phyloP scores from a whole-genome alignment of 2,797 vertebrate genomes.

The Amblyraja radiata region DNA sequence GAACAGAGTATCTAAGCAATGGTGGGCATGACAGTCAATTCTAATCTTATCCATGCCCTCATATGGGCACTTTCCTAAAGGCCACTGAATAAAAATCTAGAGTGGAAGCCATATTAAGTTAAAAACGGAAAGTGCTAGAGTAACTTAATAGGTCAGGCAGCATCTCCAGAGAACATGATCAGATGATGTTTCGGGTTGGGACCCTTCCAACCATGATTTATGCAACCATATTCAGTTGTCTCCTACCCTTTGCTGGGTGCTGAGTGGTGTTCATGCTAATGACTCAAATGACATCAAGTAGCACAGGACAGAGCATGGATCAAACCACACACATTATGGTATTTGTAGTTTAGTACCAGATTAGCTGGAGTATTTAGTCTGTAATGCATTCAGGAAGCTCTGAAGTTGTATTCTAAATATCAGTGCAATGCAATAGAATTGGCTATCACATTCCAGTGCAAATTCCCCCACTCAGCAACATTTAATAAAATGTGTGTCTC shows the following conservation, averaged over 20 bases:
- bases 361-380: neutral
- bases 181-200: too few species aligned
- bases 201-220: too few species aligned
- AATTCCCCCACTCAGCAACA: neutral
- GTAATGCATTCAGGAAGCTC: neutral
- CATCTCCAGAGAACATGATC: too few species aligned
- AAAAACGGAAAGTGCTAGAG: too few species aligned
- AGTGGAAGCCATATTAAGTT: neutral
- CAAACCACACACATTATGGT: too few species aligned
- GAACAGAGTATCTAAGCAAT: neutral
- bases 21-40: neutral
- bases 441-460: neutral
- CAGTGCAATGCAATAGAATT: neutral
- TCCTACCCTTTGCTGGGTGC: neutral
- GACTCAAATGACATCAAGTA: neutral
- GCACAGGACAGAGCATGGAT: neutral
- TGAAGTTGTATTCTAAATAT: neutral
- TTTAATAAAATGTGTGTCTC: slow-evolving; percentile 1
- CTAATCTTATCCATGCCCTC: neutral
- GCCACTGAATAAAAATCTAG: neutral
- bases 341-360: neutral
- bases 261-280: neutral
- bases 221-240: neutral
- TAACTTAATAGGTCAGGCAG: too few species aligned
- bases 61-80: neutral